Evolutionary conservation across 2,113 vertebrate species (phyloP).

Genomic region (Ctenodactylus gundi): DNA sequence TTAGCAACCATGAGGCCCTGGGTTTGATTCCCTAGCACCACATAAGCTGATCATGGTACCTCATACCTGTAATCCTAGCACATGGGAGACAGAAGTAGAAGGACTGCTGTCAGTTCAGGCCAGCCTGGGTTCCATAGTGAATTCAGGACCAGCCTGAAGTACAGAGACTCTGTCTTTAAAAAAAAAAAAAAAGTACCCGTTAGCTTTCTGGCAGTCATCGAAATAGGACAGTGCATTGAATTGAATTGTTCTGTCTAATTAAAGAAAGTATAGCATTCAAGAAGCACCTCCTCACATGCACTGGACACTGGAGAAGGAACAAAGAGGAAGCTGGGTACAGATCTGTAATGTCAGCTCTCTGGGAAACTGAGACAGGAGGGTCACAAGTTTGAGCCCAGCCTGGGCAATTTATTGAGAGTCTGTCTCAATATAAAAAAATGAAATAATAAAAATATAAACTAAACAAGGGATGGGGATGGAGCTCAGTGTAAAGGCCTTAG

Average conservation of each 20-base stretch:
- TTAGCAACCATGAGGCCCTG: too few species aligned
- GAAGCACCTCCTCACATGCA: not conserved
- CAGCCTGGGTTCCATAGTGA: too few species aligned
- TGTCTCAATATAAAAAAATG: not conserved
- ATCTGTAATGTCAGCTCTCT: not conserved
- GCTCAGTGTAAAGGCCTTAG: not conserved
- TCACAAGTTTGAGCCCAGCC: not conserved
- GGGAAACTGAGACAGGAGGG: not conserved
- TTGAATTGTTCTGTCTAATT: not conserved
- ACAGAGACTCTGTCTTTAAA: too few species aligned
- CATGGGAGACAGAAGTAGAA: too few species aligned
- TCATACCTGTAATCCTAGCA: too few species aligned
- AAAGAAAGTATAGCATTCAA: slow-evolving; percentile 2
- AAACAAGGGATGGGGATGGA: not conserved
- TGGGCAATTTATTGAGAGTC: not conserved
- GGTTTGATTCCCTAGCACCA: too few species aligned
- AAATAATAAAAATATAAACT: too few species aligned
- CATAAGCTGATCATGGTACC: too few species aligned
- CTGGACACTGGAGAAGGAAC: not conserved
- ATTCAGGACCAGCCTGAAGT: too few species aligned
- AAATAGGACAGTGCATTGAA: not conserved
- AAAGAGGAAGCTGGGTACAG: not conserved
- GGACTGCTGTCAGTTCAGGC: too few species aligned
- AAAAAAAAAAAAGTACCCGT: too few species aligned
- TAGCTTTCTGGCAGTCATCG: not conserved